Conservation (phyloP, 2,888 invertebrate species). For the Plagiodera versicolora region DNA sequence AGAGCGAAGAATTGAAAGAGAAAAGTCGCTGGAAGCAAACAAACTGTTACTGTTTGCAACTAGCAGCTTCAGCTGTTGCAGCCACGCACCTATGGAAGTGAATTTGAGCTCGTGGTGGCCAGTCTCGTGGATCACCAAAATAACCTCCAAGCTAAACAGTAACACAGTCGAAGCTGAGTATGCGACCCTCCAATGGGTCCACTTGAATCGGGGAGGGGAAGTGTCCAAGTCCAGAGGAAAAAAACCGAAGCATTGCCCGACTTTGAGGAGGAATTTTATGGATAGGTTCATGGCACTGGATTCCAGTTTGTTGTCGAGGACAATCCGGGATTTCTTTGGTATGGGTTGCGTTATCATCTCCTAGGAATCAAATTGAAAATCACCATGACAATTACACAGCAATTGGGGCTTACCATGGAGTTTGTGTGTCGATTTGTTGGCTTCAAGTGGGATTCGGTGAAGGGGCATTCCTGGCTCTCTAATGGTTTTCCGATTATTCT, state of each 20-base stretch:
- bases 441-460: no score
- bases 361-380: no score
- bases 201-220: constrained; percentile 14
- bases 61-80: no score
- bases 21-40: constrained; percentile 16
- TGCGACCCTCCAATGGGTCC: constrained; percentile 24
- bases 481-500: no score
- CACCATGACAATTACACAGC: no score
- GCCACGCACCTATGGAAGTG: constrained; percentile 18
- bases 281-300: constrained; percentile 19
- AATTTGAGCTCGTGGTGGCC: constrained; percentile 6
- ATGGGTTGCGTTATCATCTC: background rate
- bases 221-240: constrained; percentile 24
- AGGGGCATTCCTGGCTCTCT: no score
- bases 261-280: constrained; percentile 21
- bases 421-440: no score
- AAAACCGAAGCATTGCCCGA: constrained; percentile 28
- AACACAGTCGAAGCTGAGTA: constrained; percentile 23
- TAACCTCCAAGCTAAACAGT: constrained; percentile 16
- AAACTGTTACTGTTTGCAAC: no score
- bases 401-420: no score
- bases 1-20: constrained; percentile 16
- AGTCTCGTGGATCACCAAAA: constrained; percentile 13
- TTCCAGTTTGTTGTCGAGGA: constrained; percentile 16
- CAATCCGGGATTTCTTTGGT: background rate